phyloP scores from a whole-genome alignment of 2,797 vertebrate species.

The Urosaurus nigricauda region DNA sequence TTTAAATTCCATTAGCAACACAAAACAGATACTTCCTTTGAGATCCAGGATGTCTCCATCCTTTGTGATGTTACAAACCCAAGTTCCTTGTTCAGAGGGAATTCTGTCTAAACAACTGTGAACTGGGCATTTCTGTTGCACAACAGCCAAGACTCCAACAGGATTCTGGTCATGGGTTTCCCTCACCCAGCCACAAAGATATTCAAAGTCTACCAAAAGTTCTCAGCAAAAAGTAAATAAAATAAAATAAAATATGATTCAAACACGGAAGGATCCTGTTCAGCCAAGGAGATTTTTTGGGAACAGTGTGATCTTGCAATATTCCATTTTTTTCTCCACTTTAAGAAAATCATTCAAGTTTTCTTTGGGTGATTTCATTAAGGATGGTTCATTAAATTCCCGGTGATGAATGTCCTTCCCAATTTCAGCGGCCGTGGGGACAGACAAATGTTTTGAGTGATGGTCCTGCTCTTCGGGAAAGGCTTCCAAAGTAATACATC shows the following conservation, averaged over 20 bases:
- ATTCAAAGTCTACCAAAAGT: background rate
- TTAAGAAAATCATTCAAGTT: background rate
- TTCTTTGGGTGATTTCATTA: constrained; percentile 21
- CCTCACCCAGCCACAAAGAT: background rate
- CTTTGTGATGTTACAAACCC: too few species aligned
- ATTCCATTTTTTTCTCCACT: background rate
- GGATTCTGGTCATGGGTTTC: too few species aligned
- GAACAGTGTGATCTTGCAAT: background rate
- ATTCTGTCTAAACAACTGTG: too few species aligned
- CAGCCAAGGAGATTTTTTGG: too few species aligned
- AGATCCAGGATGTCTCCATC: too few species aligned
- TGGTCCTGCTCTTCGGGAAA: background rate
- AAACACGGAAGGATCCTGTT: background rate
- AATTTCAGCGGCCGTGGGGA: background rate
- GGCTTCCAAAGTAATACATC: background rate
- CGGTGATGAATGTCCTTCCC: background rate
- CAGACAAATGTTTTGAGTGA: background rate
- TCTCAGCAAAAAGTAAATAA: background rate
- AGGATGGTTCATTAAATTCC: constrained; percentile 22
- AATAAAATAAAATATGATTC: background rate
- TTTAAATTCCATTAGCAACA: too few species aligned
- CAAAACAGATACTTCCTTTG: too few species aligned
- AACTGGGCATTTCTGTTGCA: too few species aligned
- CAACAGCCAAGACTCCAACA: too few species aligned
- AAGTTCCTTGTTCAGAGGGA: too few species aligned